Base-by-base conservation (phyloP, 2,113 vertebrate genomes). In the Dolichotis patagonum region DNA sequence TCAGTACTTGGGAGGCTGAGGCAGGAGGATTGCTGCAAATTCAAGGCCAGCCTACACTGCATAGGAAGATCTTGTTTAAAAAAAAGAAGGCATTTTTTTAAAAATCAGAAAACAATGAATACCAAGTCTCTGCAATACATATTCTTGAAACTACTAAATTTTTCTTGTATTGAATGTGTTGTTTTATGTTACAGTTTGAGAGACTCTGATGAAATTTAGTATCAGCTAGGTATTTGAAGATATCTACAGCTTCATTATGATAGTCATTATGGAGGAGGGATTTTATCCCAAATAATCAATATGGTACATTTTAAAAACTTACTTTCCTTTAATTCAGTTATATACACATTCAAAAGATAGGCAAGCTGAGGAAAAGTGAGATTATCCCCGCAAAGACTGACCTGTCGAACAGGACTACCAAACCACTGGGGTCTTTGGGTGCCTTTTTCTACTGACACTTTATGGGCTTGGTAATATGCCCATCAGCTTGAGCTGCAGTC, bases 311-410 rank as follows among this genome's bases (percentile, higher is more conserved):
- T 87, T 7, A 10, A 88, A 71, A 84, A 19, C 56, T 43, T 52
- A 52, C 20, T 63, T 88, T 91, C 65, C 5, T 30, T 86, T 78
- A 94, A 89, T 90, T 94, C n/a, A 58, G 32, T 71, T 87, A 92
- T 32, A 20, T 30, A 63, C 24, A 84, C 28, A 52, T 81, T 88
- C 32, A 90, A 63, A 35, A 90, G 35, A 54, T 11, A 81, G 13
- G 19, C 73, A 85, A 84, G 69, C 0, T 69, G 54, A 77, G 65
- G n/a, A 69, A 82, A 54, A 92, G 52, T 90, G 20, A 62, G 43
- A 77, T 20, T 22, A 73, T 67, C 46, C 41, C n/a, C 85, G 90
- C 46, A 78, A 91, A 69, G 41, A 92, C n/a, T 69, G 30, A 91
- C 11, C 32, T 95, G 30, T 87, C 67, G 60, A 78, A 86, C 32